A percentile compares a stretch with the other conserved stretches of the same genome.
phyloP scores from a whole-genome alignment of 2,888 invertebrate genomes.

The Trachelus iudaicus region DNA sequence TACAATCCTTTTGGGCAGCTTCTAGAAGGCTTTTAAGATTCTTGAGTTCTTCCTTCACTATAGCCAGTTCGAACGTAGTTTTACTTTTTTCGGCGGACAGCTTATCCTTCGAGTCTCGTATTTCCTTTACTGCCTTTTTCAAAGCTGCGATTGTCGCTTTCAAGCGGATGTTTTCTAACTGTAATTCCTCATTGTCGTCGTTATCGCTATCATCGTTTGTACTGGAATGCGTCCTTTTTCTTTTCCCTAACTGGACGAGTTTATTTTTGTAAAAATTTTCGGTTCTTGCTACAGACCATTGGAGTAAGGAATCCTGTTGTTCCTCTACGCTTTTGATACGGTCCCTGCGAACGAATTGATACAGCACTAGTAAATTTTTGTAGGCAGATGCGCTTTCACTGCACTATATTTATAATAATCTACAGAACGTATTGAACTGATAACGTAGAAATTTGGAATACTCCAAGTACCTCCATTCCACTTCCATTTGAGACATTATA shows the following conservation, averaged over 20 bases:
- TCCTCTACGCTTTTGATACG: constrained; percentile 54
- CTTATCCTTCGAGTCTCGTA: constrained; percentile 40
- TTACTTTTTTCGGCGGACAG: constrained; percentile 47
- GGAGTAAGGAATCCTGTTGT: constrained; percentile 50
- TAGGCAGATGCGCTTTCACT: too few species aligned
- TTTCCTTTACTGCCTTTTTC: constrained; percentile 37
- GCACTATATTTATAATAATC: too few species aligned
- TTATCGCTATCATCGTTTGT: constrained; percentile 14
- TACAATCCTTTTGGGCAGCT: constrained; percentile 37
- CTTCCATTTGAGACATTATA: constrained; percentile 53
- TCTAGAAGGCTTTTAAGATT: constrained; percentile 41
- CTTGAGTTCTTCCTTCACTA: constrained; percentile 45
- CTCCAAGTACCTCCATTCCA: constrained; percentile 47
- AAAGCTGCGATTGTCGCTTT: constrained; percentile 40
- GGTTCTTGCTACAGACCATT: constrained; percentile 49
- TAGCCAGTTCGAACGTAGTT: constrained; percentile 42
- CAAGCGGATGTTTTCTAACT: constrained; percentile 44
- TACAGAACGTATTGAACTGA: too few species aligned
- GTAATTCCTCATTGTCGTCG: constrained; percentile 34
- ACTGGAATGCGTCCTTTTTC: constrained; percentile 35
- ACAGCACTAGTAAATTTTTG: too few species aligned
- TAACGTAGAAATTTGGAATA: neutral
- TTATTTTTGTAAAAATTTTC: constrained; percentile 53
- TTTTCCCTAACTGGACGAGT: constrained; percentile 9
- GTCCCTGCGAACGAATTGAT: constrained; percentile 28